Percentiles rank a stretch among this genome's conserved stretches.
Conservation (phyloP, 2,113 vertebrate species). For the Pygoscelis adeliae region DNA sequence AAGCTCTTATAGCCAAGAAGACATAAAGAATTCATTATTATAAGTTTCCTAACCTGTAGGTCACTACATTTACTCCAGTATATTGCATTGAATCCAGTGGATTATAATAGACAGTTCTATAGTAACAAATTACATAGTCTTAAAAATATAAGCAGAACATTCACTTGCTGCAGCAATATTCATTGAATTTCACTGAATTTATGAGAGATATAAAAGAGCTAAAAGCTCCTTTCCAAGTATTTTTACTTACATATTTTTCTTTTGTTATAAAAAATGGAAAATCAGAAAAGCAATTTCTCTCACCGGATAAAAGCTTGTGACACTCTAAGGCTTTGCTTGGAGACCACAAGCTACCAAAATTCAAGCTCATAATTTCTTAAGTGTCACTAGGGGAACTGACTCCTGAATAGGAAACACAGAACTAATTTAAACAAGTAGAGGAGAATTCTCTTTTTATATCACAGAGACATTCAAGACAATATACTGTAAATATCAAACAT, state of each 20-base stretch:
- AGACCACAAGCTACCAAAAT: neutral
- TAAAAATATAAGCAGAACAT: neutral
- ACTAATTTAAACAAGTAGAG: neutral
- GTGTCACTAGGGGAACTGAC: neutral
- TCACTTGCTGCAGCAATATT: neutral
- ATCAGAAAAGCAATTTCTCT: neutral
- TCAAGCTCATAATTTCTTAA: neutral
- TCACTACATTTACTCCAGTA: neutral
- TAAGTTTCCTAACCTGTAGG: neutral
- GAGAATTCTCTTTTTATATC: neutral
- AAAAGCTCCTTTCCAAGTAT: neutral
- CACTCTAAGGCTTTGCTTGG: neutral
- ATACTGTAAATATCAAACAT: neutral
- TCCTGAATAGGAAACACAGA: neutral
- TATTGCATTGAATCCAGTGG: neutral
- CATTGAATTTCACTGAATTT: neutral
- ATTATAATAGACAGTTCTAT: neutral
- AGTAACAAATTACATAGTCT: neutral
- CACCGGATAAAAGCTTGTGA: neutral
- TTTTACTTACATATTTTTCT: neutral
- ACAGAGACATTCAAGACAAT: neutral
- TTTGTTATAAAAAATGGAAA: neutral
- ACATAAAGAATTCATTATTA: neutral
- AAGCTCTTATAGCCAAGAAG: neutral
- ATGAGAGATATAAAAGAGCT: neutral